Evolutionary conservation across 64 coral and sea anemone species (phyloP).

Genomic region (Montipora cactus): DNA sequence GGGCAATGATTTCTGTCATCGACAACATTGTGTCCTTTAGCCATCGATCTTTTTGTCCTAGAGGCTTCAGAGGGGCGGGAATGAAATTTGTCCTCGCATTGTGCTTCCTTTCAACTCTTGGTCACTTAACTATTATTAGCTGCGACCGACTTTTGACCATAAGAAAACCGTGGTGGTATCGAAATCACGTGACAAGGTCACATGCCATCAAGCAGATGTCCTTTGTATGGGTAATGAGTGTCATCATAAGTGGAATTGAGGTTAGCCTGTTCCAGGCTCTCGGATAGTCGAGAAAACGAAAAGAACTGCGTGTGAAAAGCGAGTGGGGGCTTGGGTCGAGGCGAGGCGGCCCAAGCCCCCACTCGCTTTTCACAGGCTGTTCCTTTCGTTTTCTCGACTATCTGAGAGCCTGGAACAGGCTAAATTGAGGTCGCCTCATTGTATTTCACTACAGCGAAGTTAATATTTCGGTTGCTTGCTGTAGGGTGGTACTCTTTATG

Average conservation of each 20-base stretch:
- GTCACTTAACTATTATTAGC: slow-evolving; percentile 11
- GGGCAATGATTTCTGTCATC: not conserved
- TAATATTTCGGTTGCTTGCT: not conserved
- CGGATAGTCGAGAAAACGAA: too few relatives aligned
- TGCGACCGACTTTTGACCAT: not conserved
- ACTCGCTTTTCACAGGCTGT: too few relatives aligned
- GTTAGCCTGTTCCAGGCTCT: too few relatives aligned
- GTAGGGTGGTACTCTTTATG: not conserved
- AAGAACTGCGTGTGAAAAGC: too few relatives aligned
- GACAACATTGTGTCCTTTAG: not conserved
- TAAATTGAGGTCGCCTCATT: not conserved
- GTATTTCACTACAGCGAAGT: not conserved
- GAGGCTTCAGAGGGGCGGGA: too few relatives aligned
- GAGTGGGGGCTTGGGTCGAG: too few relatives aligned
- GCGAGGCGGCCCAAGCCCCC: too few relatives aligned
- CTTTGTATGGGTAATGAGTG: not conserved
- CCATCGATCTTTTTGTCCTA: not conserved
- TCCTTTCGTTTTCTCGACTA: too few relatives aligned
- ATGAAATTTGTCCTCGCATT: not conserved
- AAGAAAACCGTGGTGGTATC: slow-evolving; percentile 3
- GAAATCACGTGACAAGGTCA: not conserved
- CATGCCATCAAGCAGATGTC: not conserved
- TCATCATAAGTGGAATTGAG: too few relatives aligned
- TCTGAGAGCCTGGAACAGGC: too few relatives aligned
- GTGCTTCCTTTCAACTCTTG: not conserved